Evolutionary conservation across 2,113 vertebrate species (phyloP).

Genomic region (Cyprinodon variegatus): DNA sequence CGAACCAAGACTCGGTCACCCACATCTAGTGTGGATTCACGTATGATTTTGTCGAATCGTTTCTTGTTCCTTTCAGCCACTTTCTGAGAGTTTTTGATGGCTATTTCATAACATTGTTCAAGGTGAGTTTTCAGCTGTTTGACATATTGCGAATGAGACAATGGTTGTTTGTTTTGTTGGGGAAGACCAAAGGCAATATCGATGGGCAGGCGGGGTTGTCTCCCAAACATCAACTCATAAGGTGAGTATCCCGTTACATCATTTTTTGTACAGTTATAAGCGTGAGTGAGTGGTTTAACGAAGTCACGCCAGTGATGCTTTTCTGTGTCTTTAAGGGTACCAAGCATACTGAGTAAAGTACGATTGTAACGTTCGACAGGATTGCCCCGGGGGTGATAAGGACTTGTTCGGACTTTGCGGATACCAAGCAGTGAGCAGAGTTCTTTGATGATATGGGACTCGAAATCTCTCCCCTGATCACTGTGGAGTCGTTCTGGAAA

Average conservation of each 20-base stretch:
- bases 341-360: not conserved
- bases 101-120: not conserved
- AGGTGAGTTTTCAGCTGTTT: not conserved
- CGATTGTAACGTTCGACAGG: not conserved
- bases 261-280: not conserved
- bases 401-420: too few relatives aligned
- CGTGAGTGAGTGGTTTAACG: not conserved
- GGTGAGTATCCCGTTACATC: not conserved
- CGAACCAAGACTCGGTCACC: not conserved
- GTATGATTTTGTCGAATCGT: not conserved
- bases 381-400: too few relatives aligned
- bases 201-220: not conserved
- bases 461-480: too few relatives aligned
- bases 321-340: not conserved
- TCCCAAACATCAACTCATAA: not conserved
- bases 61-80: not conserved
- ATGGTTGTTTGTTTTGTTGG: not conserved
- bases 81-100: conserved; percentile 1
- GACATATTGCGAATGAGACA: not conserved
- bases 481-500: too few relatives aligned
- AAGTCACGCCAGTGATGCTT: not conserved
- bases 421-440: too few relatives aligned
- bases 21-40: not conserved
- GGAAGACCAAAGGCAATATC: not conserved
- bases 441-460: too few relatives aligned